Percentiles rank a stretch among this genome's conserved stretches.
These are phyloP conservation scores for Synanthedon myopaeformis DNA, from an alignment of 2,888 invertebrate genomes.

Conservation along the genomic window DNA sequence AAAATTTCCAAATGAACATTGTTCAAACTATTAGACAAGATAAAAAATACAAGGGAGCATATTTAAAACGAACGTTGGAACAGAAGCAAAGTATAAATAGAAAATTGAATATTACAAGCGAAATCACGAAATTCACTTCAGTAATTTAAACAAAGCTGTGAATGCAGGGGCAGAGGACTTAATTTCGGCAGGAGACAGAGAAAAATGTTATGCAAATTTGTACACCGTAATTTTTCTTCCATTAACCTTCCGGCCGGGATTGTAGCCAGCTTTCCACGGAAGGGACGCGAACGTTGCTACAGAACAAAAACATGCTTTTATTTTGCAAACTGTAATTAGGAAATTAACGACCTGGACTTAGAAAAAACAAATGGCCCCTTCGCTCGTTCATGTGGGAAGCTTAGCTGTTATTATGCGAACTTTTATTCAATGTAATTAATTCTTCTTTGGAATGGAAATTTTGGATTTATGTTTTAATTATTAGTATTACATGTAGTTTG, in stretches of 20 bases:
- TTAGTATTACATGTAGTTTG: no score
- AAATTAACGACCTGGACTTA: slow-evolving; percentile 62
- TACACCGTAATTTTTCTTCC: slow-evolving; percentile 66
- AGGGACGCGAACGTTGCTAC: slow-evolving; percentile 39
- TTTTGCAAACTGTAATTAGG: slow-evolving; percentile 62
- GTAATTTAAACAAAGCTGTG: slow-evolving; percentile 61
- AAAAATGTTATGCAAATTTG: slow-evolving; percentile 69
- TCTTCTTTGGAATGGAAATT: no score
- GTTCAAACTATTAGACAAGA: neutral
- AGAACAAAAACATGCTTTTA: slow-evolving; percentile 56
- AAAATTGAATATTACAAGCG: slow-evolving; percentile 35
- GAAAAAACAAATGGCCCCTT: slow-evolving; percentile 51
- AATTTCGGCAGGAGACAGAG: slow-evolving; percentile 54
- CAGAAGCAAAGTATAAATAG: slow-evolving; percentile 8
- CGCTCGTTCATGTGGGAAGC: slow-evolving; percentile 40
- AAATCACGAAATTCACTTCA: slow-evolving; percentile 50
- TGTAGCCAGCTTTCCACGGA: slow-evolving; percentile 25
- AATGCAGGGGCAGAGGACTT: slow-evolving; percentile 50
- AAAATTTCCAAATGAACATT: neutral
- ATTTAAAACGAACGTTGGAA: neutral
- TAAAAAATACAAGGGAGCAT: neutral
- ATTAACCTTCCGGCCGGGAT: slow-evolving; percentile 56
- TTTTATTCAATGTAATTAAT: slow-evolving; percentile 7
- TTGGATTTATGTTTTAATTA: no score
- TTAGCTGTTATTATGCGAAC: slow-evolving; percentile 31